Evolutionary conservation across 2,797 vertebrate species (phyloP).

Genomic region (Scolopax rusticola): DNA sequence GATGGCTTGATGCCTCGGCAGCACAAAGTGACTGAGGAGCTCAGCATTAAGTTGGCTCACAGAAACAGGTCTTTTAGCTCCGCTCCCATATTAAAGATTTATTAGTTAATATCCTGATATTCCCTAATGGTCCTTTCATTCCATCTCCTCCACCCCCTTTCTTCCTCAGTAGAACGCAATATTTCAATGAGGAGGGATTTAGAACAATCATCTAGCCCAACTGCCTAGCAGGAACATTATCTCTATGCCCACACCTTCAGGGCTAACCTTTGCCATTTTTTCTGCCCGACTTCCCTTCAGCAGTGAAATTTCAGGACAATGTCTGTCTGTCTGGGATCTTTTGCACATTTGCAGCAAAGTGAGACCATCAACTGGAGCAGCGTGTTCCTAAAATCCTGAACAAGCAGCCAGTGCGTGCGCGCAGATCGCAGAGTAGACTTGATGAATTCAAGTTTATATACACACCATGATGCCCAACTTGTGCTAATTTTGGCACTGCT

Average conservation of each 20-base stretch:
- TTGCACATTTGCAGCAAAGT: background rate
- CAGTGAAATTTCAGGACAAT: background rate
- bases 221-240: background rate
- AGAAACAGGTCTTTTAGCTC: background rate
- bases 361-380: background rate
- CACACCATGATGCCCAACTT: background rate
- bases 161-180: background rate
- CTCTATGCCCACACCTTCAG: background rate
- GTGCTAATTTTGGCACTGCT: background rate
- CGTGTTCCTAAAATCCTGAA: background rate
- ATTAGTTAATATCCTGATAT: background rate
- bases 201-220: background rate
- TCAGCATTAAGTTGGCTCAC: background rate
- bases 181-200: background rate
- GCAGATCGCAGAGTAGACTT: background rate
- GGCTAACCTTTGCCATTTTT: background rate
- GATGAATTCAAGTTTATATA: background rate
- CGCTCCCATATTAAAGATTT: background rate
- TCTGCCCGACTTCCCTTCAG: background rate
- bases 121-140: background rate
- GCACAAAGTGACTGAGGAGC: background rate
- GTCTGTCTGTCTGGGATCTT: background rate
- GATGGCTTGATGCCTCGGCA: background rate
- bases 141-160: accelerated
- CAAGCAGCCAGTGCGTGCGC: background rate